Conservation (phyloP, 2,888 invertebrate genomes). For the Steromphala cineraria region DNA sequence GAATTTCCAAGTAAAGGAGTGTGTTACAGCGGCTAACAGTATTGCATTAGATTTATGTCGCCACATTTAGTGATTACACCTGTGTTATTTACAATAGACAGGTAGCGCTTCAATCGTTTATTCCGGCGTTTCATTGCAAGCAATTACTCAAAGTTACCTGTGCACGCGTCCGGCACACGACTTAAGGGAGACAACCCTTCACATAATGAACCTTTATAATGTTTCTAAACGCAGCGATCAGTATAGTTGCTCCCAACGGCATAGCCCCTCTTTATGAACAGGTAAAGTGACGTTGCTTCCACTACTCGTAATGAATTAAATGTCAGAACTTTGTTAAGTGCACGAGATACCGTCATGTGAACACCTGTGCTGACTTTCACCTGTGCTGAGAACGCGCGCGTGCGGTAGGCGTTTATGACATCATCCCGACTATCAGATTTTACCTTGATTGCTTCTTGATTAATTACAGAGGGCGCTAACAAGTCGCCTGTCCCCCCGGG, state of each 20-base stretch:
- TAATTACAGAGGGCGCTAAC: conserved; percentile 8
- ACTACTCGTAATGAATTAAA: not conserved
- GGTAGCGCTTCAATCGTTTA: not conserved
- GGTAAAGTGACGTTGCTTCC: not conserved
- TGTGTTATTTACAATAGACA: conserved; percentile 2
- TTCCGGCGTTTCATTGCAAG: not conserved
- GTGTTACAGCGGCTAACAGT: no score
- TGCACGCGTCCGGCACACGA: not conserved
- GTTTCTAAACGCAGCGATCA: not conserved
- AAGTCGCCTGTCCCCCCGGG: not conserved
- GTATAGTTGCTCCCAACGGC: not conserved
- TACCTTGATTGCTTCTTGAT: conserved; percentile 4
- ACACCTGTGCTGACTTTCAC: not conserved
- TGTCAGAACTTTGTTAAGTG: not conserved
- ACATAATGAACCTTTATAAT: not conserved
- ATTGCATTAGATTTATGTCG: no score
- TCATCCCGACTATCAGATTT: not conserved
- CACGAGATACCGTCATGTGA: not conserved
- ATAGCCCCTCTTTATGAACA: not conserved
- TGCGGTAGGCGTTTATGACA: not conserved
- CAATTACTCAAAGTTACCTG: not conserved
- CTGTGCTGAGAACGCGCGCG: not conserved
- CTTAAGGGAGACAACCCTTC: not conserved
- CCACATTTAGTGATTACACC: not conserved
- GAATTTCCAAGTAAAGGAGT: no score